These are phyloP conservation scores for Drosophila demipolita DNA, from an alignment of 2,888 invertebrate species.

Conservation along the genomic window DNA sequence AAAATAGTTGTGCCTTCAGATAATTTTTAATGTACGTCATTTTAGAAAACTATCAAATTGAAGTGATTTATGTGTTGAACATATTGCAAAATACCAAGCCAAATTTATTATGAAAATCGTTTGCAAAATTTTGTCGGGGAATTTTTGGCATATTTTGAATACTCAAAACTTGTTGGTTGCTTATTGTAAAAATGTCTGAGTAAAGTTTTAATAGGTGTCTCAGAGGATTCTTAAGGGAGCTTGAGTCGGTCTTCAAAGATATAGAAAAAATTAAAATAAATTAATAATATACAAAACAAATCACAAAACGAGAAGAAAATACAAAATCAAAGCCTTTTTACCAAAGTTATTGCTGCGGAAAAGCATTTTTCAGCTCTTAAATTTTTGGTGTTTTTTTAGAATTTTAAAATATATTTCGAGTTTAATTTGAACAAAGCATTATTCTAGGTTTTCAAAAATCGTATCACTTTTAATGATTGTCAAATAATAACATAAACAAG, in stretches of 20 bases:
- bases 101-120: constrained; percentile 31
- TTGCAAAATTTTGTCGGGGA: not conserved
- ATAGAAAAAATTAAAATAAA: not conserved
- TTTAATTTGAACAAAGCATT: not conserved
- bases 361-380: rapidly evolving
- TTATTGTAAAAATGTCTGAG: not conserved
- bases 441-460: not conserved
- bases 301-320: not conserved
- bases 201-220: not conserved
- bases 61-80: constrained; percentile 45
- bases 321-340: not conserved
- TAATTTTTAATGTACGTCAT: constrained; percentile 33
- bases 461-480: not conserved
- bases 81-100: constrained; percentile 20
- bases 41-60: not conserved
- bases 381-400: not conserved
- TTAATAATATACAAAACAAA: rapidly evolving
- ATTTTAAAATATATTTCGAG: not conserved
- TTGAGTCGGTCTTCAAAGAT: too few relatives aligned
- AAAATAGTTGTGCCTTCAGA: constrained; percentile 7
- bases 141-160: constrained; percentile 23
- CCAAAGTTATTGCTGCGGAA: rapidly evolving
- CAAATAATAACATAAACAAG: not conserved
- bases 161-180: not conserved
- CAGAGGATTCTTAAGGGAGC: not conserved